These are phyloP conservation scores for Microtus oregoni DNA, from an alignment of 2,113 vertebrate genomes.

Conservation along the genomic window DNA sequence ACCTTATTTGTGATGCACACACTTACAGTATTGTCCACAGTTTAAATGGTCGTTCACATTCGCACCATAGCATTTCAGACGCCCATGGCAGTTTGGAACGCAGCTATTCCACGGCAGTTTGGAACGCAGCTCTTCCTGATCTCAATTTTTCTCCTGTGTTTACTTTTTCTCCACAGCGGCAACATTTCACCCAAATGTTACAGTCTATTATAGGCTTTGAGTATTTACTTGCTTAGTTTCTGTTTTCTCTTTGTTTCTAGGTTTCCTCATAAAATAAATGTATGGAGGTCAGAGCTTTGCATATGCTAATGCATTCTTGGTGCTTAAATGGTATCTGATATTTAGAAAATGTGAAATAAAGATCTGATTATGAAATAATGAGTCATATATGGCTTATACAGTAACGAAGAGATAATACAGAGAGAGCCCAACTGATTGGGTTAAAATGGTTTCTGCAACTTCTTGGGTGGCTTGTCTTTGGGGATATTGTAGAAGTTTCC, in stretches of 20 bases:
- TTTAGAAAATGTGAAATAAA: not conserved
- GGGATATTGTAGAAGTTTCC: not conserved
- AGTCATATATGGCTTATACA: not conserved
- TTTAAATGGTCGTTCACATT: not conserved
- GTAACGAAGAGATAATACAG: not conserved
- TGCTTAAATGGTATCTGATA: not conserved
- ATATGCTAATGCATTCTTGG: not conserved
- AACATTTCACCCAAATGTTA: not conserved
- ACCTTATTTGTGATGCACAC: not conserved
- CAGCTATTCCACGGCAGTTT: not conserved
- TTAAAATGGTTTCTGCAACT: not conserved
- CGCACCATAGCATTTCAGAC: not conserved
- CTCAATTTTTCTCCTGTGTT: not conserved
- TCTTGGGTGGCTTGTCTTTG: not conserved
- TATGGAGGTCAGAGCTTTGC: not conserved
- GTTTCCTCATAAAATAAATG: not conserved
- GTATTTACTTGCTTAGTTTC: not conserved
- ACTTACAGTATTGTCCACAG: not conserved
- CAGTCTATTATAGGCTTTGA: not conserved
- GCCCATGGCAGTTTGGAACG: not conserved
- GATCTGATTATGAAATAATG: not conserved
- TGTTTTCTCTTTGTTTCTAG: not conserved
- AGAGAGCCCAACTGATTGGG: not conserved
- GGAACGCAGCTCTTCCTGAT: not conserved
- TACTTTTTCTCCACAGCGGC: not conserved